A percentile compares a stretch with the other conserved stretches of the same genome.
Conservation (phyloP, 2,888 invertebrate genomes). For the Deroplatys truncata region DNA sequence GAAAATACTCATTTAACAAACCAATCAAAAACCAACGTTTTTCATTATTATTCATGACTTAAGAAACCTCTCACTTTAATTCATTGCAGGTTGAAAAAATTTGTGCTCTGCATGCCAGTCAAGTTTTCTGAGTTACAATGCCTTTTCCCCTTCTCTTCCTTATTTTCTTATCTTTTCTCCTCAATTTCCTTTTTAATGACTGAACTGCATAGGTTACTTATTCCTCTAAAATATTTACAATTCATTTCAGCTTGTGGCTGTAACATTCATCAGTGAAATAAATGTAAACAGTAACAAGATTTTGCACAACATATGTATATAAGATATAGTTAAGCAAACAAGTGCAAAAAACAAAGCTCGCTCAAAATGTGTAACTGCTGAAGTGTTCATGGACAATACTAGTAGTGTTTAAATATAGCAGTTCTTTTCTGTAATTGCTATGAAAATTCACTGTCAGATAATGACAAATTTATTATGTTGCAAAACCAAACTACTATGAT, state of each 20-base stretch:
- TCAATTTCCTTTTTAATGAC: neutral
- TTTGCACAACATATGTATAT: neutral
- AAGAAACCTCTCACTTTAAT: no score
- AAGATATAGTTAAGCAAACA: neutral
- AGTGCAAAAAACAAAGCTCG: neutral
- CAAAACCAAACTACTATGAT: no score
- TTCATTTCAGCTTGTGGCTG: no score
- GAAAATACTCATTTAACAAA: no score
- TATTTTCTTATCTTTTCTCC: neutral
- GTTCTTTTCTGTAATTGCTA: no score
- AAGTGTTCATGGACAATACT: neutral
- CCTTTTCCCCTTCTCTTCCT: neutral
- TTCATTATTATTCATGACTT: no score
- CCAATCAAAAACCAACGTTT: no score
- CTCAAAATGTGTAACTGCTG: neutral
- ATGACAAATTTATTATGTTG: no score
- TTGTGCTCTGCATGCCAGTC: neutral
- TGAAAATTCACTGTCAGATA: no score
- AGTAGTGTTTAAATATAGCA: neutral
- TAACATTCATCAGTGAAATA: no score
- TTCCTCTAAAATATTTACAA: neutral
- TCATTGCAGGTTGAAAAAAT: no score
- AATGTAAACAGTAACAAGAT: no score
- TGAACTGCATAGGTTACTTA: neutral
- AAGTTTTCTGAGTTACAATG: neutral